Evolutionary conservation across 2,888 invertebrate genomes (phyloP), one percentile per base, ranked within the genome.

Genomic region (Dusona sp.): DNA sequence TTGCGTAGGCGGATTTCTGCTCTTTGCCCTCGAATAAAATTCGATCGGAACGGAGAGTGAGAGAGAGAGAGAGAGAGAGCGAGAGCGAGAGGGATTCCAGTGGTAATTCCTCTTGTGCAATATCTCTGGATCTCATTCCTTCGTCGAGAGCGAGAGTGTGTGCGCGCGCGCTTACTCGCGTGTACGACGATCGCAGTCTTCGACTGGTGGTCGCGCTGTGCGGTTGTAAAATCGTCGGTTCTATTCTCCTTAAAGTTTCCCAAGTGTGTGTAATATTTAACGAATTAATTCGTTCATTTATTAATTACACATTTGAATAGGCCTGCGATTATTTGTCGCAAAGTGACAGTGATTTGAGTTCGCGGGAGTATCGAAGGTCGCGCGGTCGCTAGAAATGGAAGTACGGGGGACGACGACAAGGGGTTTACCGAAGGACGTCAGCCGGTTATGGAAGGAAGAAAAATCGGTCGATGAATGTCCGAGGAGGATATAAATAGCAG

Each of bases 91-190:
- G 57, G 2, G 13, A 61, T 61, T 16, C 29, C 61, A 13, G 61
- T 13, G 57, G 61, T 8, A 61, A 61, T 61, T 61, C 61, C 61
- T 61, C 61, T 61, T 61, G 13, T 29, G 61, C 29, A 61, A 61
- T 61, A 54, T 16, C 29, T 29, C 11, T 61, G 61, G 29, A 61
- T 61, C 16, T 29, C 16, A 61, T 61, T 61, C 61, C 29, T 29
- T 29, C 61, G 16, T 61, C 16, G 61, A 61, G 61, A 61, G 29
- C 61, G 61, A 61, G 61, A 61, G 61, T 42, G 29, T 33, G 51
- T n/a, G 51, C 51, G 48, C 22, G 51, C 51, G 51, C 25, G 79
- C 79, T 79, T 61, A 29, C 61, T 61, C 61, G 61, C 61, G 61
- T 61, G 29, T 61, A 61, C 61, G 61, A 61, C 13, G 16, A 13